phyloP scores from a whole-genome alignment of 2,113 vertebrate genomes.

The Pan troglodytes region DNA sequence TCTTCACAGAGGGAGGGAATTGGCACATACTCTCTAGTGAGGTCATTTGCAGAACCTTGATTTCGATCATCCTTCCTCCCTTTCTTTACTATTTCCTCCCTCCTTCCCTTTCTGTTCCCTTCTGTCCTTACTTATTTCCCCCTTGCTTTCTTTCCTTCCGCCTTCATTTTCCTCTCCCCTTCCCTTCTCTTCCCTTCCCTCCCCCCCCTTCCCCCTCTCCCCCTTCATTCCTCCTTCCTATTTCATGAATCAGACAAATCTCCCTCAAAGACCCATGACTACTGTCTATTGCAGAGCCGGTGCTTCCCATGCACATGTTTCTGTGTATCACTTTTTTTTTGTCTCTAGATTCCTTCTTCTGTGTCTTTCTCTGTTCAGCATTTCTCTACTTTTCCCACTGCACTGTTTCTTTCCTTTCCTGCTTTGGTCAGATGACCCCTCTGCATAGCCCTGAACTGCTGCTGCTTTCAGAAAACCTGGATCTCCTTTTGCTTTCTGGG shows the following conservation, averaged over 20 bases:
- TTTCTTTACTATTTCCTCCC: accelerated
- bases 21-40: background rate
- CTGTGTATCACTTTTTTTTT: background rate
- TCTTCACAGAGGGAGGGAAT: conserved; percentile 18
- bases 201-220: accelerated
- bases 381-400: background rate
- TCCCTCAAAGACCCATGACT: background rate
- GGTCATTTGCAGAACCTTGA: background rate
- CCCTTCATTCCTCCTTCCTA: background rate
- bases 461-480: background rate
- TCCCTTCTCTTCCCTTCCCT: accelerated
- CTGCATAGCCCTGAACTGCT: background rate
- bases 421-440: background rate
- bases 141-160: too few species aligned
- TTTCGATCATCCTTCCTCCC: background rate
- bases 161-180: too few species aligned
- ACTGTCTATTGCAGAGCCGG: background rate
- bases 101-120: accelerated
- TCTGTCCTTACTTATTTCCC: accelerated
- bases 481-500: background rate
- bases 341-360: background rate
- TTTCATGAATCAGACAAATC: background rate
- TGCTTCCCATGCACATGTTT: background rate
- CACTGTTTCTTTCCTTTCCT: background rate
- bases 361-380: background rate